Conservation (phyloP, 1,140 invertebrate species). For the Mizuhopecten yessoensis region DNA sequence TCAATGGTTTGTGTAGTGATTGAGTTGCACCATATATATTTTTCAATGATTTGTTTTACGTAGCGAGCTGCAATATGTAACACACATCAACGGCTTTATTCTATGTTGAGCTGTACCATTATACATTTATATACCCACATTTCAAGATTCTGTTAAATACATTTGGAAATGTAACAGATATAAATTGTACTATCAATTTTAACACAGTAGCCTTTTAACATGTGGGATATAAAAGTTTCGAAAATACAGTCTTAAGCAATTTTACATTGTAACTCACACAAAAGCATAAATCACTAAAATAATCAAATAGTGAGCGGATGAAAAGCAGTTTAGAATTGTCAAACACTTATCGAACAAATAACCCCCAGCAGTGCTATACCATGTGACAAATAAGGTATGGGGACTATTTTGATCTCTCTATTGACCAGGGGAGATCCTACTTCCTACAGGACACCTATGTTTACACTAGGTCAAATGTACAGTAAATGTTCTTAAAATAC, state of each 20-base stretch:
- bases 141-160: too few species aligned
- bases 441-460: not conserved
- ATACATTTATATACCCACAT: too few species aligned
- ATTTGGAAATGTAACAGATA: too few species aligned
- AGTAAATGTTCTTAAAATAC: not conserved
- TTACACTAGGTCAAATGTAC: not conserved
- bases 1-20: too few species aligned
- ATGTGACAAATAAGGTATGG: not conserved
- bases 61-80: too few species aligned
- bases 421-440: conserved; percentile 14
- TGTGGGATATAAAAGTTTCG: not conserved
- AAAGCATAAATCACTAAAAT: not conserved
- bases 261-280: conserved; percentile 1
- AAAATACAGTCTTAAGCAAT: not conserved
- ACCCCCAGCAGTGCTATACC: not conserved
- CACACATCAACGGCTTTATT: too few species aligned
- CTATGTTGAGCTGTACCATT: too few species aligned
- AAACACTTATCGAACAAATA: conserved; percentile 18
- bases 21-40: too few species aligned
- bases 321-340: not conserved
- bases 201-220: too few species aligned
- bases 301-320: not conserved
- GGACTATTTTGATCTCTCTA: not conserved
- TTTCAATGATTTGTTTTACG: too few species aligned
- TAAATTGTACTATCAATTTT: too few species aligned